phyloP scores from a whole-genome alignment of 2,888 invertebrate species.

The Philaethria dido region DNA sequence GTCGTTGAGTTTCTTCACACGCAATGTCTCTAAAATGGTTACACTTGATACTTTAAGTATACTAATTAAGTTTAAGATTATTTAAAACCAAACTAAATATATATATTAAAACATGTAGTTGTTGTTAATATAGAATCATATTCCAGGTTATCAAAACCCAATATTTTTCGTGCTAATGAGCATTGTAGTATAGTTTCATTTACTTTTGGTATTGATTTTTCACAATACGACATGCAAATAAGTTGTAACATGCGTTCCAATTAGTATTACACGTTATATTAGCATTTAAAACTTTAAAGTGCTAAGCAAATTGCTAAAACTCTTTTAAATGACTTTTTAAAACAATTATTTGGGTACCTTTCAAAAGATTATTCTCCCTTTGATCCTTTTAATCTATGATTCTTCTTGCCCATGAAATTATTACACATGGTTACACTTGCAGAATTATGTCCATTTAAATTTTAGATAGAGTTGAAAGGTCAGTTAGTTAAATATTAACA shows the following conservation, averaged over 20 bases:
- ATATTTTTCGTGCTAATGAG: background rate
- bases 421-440: slow-evolving; percentile 5
- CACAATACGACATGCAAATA: background rate
- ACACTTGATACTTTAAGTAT: no score
- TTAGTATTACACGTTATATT: background rate
- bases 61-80: no score
- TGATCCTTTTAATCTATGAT: slow-evolving; percentile 32
- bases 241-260: background rate
- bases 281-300: background rate
- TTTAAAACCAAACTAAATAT: no score
- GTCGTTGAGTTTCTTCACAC: no score
- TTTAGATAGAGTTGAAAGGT: background rate
- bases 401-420: slow-evolving; percentile 25
- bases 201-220: slow-evolving; percentile 1
- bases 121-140: background rate
- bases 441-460: background rate
- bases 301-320: background rate
- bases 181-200: background rate
- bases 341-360: slow-evolving; percentile 6
- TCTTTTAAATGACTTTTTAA: slow-evolving; percentile 4
- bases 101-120: background rate
- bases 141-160: background rate
- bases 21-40: no score
- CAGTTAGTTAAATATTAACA: background rate
- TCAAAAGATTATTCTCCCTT: slow-evolving; percentile 8